Evolutionary conservation across 2,888 invertebrate genomes (phyloP), one percentile per base, ranked within the genome.

Genomic region (Macrophya annulata): DNA sequence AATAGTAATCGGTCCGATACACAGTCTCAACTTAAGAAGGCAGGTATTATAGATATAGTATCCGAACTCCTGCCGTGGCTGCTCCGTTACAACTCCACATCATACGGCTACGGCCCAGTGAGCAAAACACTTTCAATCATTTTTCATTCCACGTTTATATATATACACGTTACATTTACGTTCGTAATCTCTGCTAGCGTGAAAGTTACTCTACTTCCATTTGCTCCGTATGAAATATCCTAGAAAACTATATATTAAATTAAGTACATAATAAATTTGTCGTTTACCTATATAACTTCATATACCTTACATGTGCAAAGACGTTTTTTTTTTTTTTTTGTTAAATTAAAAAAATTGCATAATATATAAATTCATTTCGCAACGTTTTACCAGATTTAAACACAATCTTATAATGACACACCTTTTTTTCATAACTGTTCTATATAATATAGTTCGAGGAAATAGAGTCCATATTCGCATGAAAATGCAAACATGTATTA

Each of bases 61-160:
- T 62, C 25, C 25, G 62, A 25, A 62, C 25, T 25, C 62, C 62
- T 8, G 55, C n/a, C 55, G 55, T n/a, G 25, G 10, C 62, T 25
- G 10, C 21, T 62, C 71, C 15, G 71, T n/a, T 71, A 71, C 71
- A 71, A n/a, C 40, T 37, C 37, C 68, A 6, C 15, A 25, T 9
- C 21, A 17, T n/a, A 8, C 15, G n/a, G 43, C 43, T 76, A 45
- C 48, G 76, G 76, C 25, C 55, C 37, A 25, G 51, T 40, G 81
- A 81, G 43, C 40, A 62, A 81, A 81, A 43, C 81, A 81, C 81
- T 81, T 81, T 81, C 59, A 62, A 81, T 81, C 81, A 62, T 81
- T 81, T 81, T 81, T 81, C 59, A 62, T 43, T 81, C 25, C 77
- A 15, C 48, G 12, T 62, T 25, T 31, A 31, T 31, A 31, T 31